phyloP scores from a whole-genome alignment of 2,113 vertebrate species.

The Thomomys bottae region DNA sequence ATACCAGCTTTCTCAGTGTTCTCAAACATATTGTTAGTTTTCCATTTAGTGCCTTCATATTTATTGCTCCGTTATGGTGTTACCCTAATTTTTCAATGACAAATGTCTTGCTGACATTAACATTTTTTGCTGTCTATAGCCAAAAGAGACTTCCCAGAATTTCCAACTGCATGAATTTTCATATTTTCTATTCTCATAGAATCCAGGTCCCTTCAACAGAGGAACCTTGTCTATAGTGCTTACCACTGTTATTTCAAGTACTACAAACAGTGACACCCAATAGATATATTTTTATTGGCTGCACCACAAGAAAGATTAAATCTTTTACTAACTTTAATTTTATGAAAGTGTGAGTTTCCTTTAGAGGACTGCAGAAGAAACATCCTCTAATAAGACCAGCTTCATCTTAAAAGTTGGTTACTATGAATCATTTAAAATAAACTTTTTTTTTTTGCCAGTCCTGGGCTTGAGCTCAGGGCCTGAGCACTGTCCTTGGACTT shows the following conservation, averaged over 20 bases:
- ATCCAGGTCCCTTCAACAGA: not conserved
- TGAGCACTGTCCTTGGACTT: too few relatives aligned
- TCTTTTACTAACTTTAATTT: not conserved
- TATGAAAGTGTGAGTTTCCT: conserved; percentile 23
- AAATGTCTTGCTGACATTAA: not conserved
- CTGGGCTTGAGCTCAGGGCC: too few relatives aligned
- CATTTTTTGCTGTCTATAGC: not conserved
- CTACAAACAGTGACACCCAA: not conserved
- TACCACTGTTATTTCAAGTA: not conserved
- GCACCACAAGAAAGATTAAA: conserved; percentile 3
- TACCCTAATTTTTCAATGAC: not conserved
- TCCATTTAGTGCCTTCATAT: not conserved
- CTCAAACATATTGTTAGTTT: conserved; percentile 3
- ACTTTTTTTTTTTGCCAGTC: too few relatives aligned
- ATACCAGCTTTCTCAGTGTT: not conserved
- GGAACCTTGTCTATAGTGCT: not conserved
- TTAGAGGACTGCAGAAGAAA: not conserved
- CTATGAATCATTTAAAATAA: not conserved
- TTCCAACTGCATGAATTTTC: conserved; percentile 5
- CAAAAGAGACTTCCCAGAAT: not conserved
- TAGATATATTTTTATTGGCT: not conserved
- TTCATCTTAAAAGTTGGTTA: not conserved
- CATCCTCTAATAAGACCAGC: not conserved
- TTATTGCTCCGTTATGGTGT: not conserved
- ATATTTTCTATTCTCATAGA: not conserved